These are phyloP conservation scores for Stomatorhinus walkeri DNA, from an alignment of 2,797 vertebrate species.

Conservation along the genomic window DNA sequence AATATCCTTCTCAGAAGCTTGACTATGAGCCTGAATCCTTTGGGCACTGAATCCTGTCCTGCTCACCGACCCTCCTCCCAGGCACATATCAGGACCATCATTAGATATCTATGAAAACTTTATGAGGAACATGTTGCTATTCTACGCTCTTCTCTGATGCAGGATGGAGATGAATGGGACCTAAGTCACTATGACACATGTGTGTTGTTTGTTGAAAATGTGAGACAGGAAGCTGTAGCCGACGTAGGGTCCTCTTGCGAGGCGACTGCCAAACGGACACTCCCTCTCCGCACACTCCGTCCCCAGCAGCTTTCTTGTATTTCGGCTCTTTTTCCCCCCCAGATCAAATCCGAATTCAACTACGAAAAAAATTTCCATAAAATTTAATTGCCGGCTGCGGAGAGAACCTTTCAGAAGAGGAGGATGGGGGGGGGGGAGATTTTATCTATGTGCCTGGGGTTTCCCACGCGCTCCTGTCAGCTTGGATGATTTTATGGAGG, in stretches of 20 bases:
- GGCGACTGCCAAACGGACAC: neutral
- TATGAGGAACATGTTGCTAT: neutral
- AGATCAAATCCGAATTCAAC: slow-evolving; percentile 11
- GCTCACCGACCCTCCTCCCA: neutral
- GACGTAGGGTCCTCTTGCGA: neutral
- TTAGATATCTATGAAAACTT: neutral
- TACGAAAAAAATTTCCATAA: slow-evolving; percentile 15
- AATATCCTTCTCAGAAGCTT: neutral
- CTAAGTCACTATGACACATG: neutral
- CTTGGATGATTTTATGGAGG: slow-evolving; percentile 13
- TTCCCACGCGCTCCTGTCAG: slow-evolving; percentile 9
- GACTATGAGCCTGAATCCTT: neutral
- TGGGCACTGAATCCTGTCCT: neutral
- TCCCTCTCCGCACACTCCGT: neutral
- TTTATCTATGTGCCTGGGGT: slow-evolving; percentile 7
- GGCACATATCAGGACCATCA: neutral
- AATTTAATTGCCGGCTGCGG: neutral
- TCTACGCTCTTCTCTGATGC: neutral
- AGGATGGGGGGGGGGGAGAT: neutral
- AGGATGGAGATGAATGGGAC: slow-evolving; percentile 6
- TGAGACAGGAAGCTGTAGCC: neutral
- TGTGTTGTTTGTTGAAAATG: slow-evolving; percentile 18
- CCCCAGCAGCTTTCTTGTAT: neutral
- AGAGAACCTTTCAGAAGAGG: neutral
- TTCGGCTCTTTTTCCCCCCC: neutral